Conservation (phyloP, 2,888 invertebrate genomes). For the Pachycephus smyrnensis region DNA sequence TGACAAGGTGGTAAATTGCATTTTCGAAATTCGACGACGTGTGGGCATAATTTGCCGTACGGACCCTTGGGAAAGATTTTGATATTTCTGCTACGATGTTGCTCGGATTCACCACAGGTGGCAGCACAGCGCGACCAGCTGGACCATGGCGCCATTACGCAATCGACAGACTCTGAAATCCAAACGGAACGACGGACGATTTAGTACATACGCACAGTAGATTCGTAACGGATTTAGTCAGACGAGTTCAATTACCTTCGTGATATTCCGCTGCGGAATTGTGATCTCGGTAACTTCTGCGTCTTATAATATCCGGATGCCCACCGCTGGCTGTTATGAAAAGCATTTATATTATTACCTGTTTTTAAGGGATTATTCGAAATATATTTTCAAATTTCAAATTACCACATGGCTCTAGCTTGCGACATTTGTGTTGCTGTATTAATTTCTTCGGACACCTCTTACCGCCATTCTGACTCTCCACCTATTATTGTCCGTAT, state of each 20-base stretch:
- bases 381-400: neutral
- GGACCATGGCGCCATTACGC: constrained; percentile 74
- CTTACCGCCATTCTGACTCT: constrained; percentile 74
- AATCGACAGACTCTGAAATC: constrained; percentile 44
- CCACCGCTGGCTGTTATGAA: neutral
- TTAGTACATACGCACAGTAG: constrained; percentile 1
- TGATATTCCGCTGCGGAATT: constrained; percentile 14
- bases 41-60: neutral
- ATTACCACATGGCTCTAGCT: constrained; percentile 35
- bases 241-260: constrained; percentile 15
- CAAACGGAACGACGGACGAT: neutral
- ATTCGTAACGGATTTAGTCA: constrained; percentile 6
- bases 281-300: constrained; percentile 29
- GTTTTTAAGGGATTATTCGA: neutral
- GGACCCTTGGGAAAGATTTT: neutral
- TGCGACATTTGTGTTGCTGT: constrained; percentile 57
- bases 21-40: neutral
- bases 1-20: neutral
- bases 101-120: constrained; percentile 84
- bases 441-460: constrained; percentile 73
- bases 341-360: neutral
- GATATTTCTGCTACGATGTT: constrained; percentile 78
- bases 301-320: constrained; percentile 19
- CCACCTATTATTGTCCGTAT: constrained; percentile 59
- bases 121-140: constrained; percentile 88